Conservation (phyloP, 2,888 invertebrate species). For the Athetis lepigone region DNA sequence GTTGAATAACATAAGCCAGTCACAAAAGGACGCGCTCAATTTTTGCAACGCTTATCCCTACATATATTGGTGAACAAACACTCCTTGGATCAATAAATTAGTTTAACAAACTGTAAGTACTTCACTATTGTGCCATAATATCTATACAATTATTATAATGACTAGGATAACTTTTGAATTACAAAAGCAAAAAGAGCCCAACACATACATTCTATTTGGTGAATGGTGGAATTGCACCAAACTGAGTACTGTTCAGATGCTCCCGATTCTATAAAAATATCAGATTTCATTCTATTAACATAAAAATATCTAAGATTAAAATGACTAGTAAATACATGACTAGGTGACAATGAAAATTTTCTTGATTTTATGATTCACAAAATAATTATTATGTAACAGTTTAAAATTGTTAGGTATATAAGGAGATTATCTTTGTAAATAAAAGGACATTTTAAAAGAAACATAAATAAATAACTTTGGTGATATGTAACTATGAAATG, state of each 20-base stretch:
- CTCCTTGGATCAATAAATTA: constrained; percentile 34
- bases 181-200: constrained; percentile 10
- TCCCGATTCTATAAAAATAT: constrained; percentile 64
- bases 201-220: constrained; percentile 15
- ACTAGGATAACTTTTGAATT: constrained; percentile 46
- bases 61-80: constrained; percentile 18
- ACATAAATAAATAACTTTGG: constrained; percentile 42
- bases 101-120: constrained; percentile 26
- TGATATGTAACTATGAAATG: constrained; percentile 60
- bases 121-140: constrained; percentile 57
- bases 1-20: background rate
- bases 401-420: constrained; percentile 22
- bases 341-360: constrained; percentile 39
- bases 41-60: constrained; percentile 19
- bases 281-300: constrained; percentile 50
- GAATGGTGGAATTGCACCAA: constrained; percentile 31
- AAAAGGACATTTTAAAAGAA: constrained; percentile 11
- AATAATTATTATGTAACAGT: constrained; percentile 22
- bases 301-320: constrained; percentile 46
- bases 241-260: constrained; percentile 25
- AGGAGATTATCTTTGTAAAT: constrained; percentile 20
- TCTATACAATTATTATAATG: constrained; percentile 36
- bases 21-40: constrained; percentile 1
- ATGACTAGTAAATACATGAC: constrained; percentile 55
- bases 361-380: constrained; percentile 24